phyloP scores from a whole-genome alignment of 2,797 vertebrate species.

The Esox masquinongy region DNA sequence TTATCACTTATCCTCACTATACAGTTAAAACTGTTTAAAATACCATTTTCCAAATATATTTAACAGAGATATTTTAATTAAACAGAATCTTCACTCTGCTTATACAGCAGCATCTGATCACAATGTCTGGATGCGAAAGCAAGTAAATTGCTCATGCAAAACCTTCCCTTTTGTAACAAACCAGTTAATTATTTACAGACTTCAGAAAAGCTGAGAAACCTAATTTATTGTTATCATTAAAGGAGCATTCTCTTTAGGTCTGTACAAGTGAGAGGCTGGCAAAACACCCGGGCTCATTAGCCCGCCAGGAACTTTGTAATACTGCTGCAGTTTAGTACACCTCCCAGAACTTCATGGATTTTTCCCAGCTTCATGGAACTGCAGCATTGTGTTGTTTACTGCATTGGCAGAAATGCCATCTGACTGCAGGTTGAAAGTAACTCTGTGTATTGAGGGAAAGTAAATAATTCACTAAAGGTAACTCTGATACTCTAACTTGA shows the following conservation, averaged over 20 bases:
- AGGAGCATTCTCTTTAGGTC: constrained; percentile 65
- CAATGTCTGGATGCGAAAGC: constrained; percentile 45
- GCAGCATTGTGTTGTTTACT: neutral
- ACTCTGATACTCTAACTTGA: constrained; percentile 2
- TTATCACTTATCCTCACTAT: neutral
- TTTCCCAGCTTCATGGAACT: constrained; percentile 7
- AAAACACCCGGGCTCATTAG: constrained; percentile 54
- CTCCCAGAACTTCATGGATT: constrained; percentile 10
- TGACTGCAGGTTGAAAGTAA: neutral
- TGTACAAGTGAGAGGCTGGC: constrained; percentile 37
- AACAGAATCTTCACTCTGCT: constrained; percentile 50
- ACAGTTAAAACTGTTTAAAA: neutral
- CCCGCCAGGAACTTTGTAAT: constrained; percentile 29
- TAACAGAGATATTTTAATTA: constrained; percentile 55
- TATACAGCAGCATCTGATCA: constrained; percentile 64
- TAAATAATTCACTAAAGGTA: neutral
- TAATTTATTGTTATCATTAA: constrained; percentile 81
- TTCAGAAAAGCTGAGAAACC: constrained; percentile 74
- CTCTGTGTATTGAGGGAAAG: too few species aligned
- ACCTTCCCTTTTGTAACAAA: constrained; percentile 69
- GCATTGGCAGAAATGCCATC: neutral
- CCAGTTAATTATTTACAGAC: constrained; percentile 79
- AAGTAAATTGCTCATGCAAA: constrained; percentile 67
- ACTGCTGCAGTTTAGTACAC: constrained; percentile 6
- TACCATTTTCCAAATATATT: constrained; percentile 50